phyloP scores from a whole-genome alignment of 2,797 vertebrate species.

The Lithobates sylvaticus region DNA sequence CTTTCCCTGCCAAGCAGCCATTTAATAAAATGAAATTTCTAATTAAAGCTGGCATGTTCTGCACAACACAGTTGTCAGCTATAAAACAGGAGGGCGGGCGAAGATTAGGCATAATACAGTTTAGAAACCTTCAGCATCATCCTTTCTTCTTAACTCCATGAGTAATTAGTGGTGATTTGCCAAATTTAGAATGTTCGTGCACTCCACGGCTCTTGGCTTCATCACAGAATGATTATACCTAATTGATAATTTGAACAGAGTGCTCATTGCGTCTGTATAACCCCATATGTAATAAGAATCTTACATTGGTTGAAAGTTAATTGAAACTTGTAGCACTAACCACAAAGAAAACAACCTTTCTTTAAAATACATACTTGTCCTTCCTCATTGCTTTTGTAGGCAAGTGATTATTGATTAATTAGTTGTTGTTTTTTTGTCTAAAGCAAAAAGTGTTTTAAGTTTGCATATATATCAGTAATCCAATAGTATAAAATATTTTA shows the following conservation, averaged over 20 bases:
- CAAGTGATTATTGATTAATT: no score
- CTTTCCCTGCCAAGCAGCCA: conserved; percentile 53
- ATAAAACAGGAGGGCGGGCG: conserved; percentile 60
- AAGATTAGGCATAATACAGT: conserved; percentile 61
- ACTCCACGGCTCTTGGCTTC: conserved; percentile 55
- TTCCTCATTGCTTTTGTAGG: no score
- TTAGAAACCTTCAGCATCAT: conserved; percentile 53
- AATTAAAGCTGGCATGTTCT: conserved; percentile 59
- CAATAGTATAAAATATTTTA: no score
- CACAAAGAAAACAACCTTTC: not conserved
- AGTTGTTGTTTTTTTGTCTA: no score
- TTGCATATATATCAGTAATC: no score
- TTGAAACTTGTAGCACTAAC: conserved; percentile 8
- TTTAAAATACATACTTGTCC: not conserved
- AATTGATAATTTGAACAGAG: conserved; percentile 61
- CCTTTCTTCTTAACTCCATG: conserved; percentile 54
- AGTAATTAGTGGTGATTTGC: conserved; percentile 61
- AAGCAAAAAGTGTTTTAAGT: no score
- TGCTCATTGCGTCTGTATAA: conserved; percentile 54
- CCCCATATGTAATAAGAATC: conserved; percentile 49
- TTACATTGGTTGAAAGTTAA: conserved; percentile 37
- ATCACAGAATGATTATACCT: conserved; percentile 58
- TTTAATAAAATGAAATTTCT: conserved; percentile 62
- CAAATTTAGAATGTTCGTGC: conserved; percentile 55
- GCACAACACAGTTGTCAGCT: conserved; percentile 58